Base-by-base conservation (phyloP, 2,888 invertebrate species). In the Erynnis tages region DNA sequence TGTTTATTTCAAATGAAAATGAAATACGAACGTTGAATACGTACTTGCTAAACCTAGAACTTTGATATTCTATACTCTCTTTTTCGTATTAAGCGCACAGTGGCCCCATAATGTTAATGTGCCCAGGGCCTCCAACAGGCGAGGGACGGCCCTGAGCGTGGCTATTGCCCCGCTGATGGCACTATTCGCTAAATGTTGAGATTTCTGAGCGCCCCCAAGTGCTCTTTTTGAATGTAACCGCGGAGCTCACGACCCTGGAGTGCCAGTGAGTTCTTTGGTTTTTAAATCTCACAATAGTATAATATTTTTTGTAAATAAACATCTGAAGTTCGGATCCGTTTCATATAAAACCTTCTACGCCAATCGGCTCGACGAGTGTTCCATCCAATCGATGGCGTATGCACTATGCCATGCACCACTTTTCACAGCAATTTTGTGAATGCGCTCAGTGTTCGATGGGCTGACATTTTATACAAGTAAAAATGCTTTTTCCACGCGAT, bases 141-240 rank as follows among this genome's bases (percentile, higher is more conserved):
- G n/a, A n/a, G n/a, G n/a, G n/a, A n/a, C n/a, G n/a, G n/a, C n/a
- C n/a, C n/a, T n/a, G n/a, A n/a, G n/a, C 57, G 53, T 55, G 53
- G 55, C 45, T 60, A 60, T 59, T 54, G 59, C 57, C 54, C 38
- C 34, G 44, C 37, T 49, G 54, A 56, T 58, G 53, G 53, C 53
- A 55, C 54, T 32, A 53, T 54, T 47, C 40, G 47, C 41, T 43
- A 46, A 53, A 46, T 40, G 40, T 40, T 47, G 32, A 47, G 46
- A 32, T 41, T 47, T 17, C 40, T 43, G 50, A 43, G 35, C 50
- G 41, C 60, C 67, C 41, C 49, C 49, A 49, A 49, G 49, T 49
- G 49, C 49, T 25, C 49, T 41, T 49, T 49, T 49, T 49, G 40
- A 49, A 49, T 49, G 49, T 49, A 17, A 49, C 49, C 49, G 49